A percentile compares a stretch with the other conserved stretches of the same genome.
Evolutionary conservation across 2,113 vertebrate species (phyloP).

Genomic region (Cacatua alba): DNA sequence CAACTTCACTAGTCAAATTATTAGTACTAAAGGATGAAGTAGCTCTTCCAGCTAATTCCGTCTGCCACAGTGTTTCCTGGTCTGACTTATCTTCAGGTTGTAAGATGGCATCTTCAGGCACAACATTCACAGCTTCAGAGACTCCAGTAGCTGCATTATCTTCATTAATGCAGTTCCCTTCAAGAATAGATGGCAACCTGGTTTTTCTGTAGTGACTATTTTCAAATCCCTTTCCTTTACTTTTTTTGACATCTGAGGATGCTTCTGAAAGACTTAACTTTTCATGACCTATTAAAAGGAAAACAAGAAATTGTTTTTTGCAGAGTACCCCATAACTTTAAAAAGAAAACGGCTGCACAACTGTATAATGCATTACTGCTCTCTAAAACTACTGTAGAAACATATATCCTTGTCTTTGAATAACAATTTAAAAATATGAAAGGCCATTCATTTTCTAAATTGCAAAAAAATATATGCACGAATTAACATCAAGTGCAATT

Average conservation of each 20-base stretch:
- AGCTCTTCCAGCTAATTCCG: neutral
- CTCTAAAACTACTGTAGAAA: neutral
- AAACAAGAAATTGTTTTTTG: neutral
- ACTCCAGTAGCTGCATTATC: neutral
- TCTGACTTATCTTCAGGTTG: neutral
- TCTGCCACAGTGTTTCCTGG: constrained; percentile 16
- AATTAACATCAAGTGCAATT: neutral
- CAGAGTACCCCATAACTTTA: neutral
- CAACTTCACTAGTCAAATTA: neutral
- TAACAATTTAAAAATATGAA: neutral
- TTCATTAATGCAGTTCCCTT: constrained; percentile 35
- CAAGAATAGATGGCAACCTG: constrained; percentile 29
- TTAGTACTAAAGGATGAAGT: neutral
- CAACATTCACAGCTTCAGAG: constrained; percentile 60
- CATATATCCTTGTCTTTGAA: neutral
- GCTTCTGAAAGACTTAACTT: constrained; percentile 54
- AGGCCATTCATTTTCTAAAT: neutral
- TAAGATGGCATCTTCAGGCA: constrained; percentile 49
- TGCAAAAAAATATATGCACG: neutral
- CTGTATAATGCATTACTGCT: neutral
- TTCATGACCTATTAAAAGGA: constrained; percentile 69
- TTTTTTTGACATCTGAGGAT: constrained; percentile 71
- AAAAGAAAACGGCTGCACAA: neutral
- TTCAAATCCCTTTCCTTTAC: constrained; percentile 65
- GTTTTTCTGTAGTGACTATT: constrained; percentile 69